phyloP scores from a whole-genome alignment of 2,113 vertebrate genomes.

The Lampris megalopsis region DNA sequence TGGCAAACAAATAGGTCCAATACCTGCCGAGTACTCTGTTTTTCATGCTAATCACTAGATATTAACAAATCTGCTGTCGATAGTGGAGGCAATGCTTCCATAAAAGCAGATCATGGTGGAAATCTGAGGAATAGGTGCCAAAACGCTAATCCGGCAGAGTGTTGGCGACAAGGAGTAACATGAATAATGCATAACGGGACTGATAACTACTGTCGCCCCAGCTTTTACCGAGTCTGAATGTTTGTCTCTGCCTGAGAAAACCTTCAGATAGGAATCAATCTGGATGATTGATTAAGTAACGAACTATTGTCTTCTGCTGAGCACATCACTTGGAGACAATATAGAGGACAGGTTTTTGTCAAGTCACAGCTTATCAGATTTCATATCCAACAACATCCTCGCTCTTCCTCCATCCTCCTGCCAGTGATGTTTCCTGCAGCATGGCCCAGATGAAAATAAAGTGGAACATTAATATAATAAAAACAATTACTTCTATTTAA shows the following conservation, averaged over 20 bases:
- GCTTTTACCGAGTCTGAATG: too few relatives aligned
- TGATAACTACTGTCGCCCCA: too few relatives aligned
- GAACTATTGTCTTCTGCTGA: neutral
- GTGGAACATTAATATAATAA: too few relatives aligned
- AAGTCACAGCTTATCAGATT: neutral
- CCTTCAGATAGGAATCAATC: too few relatives aligned
- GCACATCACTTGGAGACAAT: neutral
- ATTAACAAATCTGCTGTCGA: constrained; percentile 6
- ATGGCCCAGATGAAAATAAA: too few relatives aligned
- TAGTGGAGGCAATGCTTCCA: too few relatives aligned
- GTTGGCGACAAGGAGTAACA: neutral
- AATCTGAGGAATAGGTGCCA: neutral
- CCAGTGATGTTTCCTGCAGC: too few relatives aligned
- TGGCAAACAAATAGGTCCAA: constrained; percentile 7
- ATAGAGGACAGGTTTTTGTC: neutral
- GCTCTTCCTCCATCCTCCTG: too few relatives aligned
- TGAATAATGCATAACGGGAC: too few relatives aligned
- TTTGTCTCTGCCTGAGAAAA: too few relatives aligned
- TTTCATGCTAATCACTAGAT: constrained; percentile 47
- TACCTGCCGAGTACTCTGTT: constrained; percentile 28
- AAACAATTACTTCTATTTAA: too few relatives aligned
- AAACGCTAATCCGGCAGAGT: neutral
- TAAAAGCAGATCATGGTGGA: neutral
- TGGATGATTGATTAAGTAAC: neutral
- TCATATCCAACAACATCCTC: neutral